Percentiles rank a stretch among this genome's conserved stretches.
Evolutionary conservation across 2,888 invertebrate genomes (phyloP).

Genomic region (Acronicta alni): DNA sequence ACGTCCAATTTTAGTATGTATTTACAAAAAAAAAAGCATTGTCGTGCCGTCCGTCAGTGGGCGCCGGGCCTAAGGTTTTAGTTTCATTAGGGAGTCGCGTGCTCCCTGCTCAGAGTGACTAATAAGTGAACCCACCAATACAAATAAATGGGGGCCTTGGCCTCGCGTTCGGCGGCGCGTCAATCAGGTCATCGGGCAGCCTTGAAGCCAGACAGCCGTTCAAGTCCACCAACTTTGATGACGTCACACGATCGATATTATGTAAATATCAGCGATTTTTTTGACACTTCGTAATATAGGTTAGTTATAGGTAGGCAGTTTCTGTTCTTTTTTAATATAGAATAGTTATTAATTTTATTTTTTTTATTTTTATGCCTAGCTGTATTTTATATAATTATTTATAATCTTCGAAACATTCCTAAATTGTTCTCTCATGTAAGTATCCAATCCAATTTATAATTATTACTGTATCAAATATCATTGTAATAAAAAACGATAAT

Average conservation of each 20-base stretch:
- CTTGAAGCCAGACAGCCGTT: slow-evolving; percentile 52
- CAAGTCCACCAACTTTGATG: slow-evolving; percentile 45
- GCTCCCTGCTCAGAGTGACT: neutral
- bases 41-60: too few relatives aligned
- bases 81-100: neutral
- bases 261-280: slow-evolving; percentile 17
- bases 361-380: too few relatives aligned
- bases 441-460: too few relatives aligned
- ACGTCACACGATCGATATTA: slow-evolving; percentile 45
- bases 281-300: slow-evolving; percentile 6
- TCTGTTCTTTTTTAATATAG: too few relatives aligned
- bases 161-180: slow-evolving; percentile 32
- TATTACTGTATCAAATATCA: too few relatives aligned
- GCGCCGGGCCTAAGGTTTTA: neutral
- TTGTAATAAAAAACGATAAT: too few relatives aligned
- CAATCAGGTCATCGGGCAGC: slow-evolving; percentile 47
- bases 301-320: neutral
- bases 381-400: too few relatives aligned
- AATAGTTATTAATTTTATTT: too few relatives aligned
- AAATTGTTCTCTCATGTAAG: too few relatives aligned
- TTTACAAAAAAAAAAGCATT: too few relatives aligned
- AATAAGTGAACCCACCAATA: slow-evolving; percentile 25
- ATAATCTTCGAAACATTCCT: too few relatives aligned
- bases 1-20: too few relatives aligned
- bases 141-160: slow-evolving; percentile 33